phyloP scores from a whole-genome alignment of 2,113 vertebrate genomes.

The Neomonachus schauinslandi region DNA sequence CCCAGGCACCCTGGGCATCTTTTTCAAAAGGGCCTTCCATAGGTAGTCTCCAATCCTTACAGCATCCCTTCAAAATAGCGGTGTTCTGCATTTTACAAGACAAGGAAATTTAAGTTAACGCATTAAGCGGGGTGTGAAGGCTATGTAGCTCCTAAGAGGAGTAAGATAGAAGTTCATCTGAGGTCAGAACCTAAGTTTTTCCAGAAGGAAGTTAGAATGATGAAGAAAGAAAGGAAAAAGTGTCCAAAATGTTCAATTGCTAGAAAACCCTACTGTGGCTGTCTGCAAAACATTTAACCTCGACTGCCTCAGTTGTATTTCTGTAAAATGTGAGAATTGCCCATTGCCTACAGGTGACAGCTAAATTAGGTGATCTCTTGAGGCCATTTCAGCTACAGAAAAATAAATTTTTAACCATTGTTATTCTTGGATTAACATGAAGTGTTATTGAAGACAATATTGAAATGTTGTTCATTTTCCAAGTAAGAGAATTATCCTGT shows the following conservation, averaged over 20 bases:
- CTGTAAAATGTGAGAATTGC: background rate
- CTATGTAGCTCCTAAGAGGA: background rate
- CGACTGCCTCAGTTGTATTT: background rate
- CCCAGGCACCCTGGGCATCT: background rate
- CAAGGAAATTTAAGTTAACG: background rate
- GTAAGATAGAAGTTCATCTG: background rate
- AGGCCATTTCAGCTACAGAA: background rate
- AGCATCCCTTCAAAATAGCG: background rate
- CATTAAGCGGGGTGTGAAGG: background rate
- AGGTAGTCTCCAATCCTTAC: background rate
- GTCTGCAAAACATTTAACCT: background rate
- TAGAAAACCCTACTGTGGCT: background rate
- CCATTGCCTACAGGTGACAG: background rate
- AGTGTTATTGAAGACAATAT: background rate
- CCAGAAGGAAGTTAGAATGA: background rate
- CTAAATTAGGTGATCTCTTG: slow-evolving; percentile 39
- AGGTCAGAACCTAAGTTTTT: background rate
- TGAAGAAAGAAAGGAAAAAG: background rate
- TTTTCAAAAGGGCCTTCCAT: background rate
- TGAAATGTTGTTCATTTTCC: background rate
- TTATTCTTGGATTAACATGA: background rate
- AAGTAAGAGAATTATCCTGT: background rate
- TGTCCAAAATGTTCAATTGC: background rate
- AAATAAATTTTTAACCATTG: background rate
- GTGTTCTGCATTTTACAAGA: background rate